phyloP scores from a whole-genome alignment of 64 coral and sea anemone species.

The Montipora sp. region DNA sequence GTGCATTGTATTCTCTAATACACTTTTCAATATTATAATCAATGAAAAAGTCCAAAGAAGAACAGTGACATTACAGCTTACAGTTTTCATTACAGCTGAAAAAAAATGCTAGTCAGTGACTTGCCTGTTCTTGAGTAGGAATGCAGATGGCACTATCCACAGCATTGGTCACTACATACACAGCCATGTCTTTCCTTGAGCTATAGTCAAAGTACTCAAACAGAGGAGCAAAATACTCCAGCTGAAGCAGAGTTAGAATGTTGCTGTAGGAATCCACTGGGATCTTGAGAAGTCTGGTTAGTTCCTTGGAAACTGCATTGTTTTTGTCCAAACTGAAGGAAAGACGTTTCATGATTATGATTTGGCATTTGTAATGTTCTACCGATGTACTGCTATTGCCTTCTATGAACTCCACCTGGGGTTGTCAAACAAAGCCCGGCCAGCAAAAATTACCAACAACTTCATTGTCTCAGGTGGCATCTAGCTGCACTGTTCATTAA shows the following conservation, averaged over 20 bases:
- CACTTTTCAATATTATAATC: too few species aligned
- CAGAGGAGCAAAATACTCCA: conserved; percentile 88
- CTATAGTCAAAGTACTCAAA: conserved; percentile 93
- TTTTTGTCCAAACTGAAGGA: conserved; percentile 92
- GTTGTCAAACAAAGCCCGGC: too few species aligned
- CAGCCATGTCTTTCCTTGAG: conserved; percentile 93
- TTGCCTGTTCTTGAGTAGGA: conserved; percentile 91
- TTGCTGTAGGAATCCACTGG: conserved; percentile 99
- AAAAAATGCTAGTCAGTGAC: not conserved
- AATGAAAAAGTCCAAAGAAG: not conserved
- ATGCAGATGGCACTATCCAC: conserved; percentile 90
- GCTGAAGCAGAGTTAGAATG: conserved; percentile 84
- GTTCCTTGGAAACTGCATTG: conserved; percentile 94
- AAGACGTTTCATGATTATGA: not conserved
- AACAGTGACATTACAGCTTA: not conserved
- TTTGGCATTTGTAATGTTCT: not conserved
- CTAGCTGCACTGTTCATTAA: too few species aligned
- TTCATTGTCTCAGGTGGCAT: too few species aligned
- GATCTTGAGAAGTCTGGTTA: conserved; percentile 91
- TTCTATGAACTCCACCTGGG: too few species aligned
- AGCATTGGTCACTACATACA: conserved; percentile 93
- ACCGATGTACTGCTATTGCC: too few species aligned
- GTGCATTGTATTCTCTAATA: too few species aligned
- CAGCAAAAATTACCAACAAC: too few species aligned
- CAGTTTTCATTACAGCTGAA: not conserved